Evolutionary conservation across 1,140 invertebrate genomes (phyloP).

Genomic region (Scaptodrosophila lebanonensis): DNA sequence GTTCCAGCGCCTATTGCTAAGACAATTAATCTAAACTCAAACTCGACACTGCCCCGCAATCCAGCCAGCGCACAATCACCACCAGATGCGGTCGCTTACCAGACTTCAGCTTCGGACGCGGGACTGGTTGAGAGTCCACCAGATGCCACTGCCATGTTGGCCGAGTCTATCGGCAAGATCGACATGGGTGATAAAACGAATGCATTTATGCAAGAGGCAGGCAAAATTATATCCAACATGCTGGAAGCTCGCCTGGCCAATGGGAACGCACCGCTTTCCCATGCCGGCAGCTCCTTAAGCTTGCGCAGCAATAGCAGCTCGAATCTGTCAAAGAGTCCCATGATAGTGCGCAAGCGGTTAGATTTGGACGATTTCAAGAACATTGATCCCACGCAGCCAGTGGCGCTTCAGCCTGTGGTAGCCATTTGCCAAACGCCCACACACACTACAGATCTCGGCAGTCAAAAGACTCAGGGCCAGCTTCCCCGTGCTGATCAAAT

Average conservation of each 20-base stretch:
- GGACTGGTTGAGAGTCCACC: no score
- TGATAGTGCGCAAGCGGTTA: slow-evolving; percentile 63
- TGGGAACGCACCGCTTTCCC: slow-evolving; percentile 31
- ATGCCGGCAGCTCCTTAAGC: slow-evolving; percentile 53
- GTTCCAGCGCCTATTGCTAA: slow-evolving; percentile 35
- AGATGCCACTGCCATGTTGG: slow-evolving; percentile 59
- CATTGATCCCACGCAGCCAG: slow-evolving; percentile 60
- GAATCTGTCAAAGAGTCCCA: slow-evolving; percentile 64
- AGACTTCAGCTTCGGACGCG: neutral
- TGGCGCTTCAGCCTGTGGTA: slow-evolving; percentile 52
- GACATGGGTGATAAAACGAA: slow-evolving; percentile 71
- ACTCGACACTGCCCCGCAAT: slow-evolving; percentile 35
- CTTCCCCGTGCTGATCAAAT: slow-evolving; percentile 30
- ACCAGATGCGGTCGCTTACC: no score
- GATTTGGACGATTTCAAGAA: slow-evolving; percentile 68
- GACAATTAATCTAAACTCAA: slow-evolving; percentile 36
- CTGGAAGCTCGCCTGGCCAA: slow-evolving; percentile 57
- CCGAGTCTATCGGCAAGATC: slow-evolving; percentile 61
- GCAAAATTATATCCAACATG: slow-evolving; percentile 74
- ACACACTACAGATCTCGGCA: slow-evolving; percentile 2
- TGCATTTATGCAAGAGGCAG: slow-evolving; percentile 69
- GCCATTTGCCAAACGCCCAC: slow-evolving; percentile 20
- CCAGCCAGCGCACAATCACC: slow-evolving; percentile 2
- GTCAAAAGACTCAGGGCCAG: slow-evolving; percentile 39
- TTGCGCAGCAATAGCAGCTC: slow-evolving; percentile 65